A percentile compares a stretch with the other conserved stretches of the same genome.
These are phyloP conservation scores for Bos javanicus DNA, from an alignment of 2,113 vertebrate species.

Conservation along the genomic window DNA sequence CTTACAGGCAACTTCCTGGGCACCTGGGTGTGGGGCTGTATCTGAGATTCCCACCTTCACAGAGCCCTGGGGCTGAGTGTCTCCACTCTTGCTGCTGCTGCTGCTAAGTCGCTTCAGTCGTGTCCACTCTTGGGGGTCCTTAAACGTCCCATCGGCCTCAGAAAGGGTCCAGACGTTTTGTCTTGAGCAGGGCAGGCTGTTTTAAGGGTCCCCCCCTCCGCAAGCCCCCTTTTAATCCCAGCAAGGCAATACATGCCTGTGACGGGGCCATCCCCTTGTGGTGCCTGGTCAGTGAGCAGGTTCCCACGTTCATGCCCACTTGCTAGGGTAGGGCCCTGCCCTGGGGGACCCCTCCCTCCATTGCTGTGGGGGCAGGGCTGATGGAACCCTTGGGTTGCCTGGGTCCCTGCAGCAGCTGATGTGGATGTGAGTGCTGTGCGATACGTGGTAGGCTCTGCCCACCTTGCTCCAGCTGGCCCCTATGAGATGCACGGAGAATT, in stretches of 20 bases:
- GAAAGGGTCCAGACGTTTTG: not conserved
- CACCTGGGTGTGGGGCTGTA: not conserved
- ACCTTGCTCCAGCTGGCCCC: not conserved
- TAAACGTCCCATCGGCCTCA: fast-evolving
- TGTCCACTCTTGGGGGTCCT: not conserved
- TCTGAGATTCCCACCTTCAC: not conserved
- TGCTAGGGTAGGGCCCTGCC: fast-evolving
- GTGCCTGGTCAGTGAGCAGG: no score
- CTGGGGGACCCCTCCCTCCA: fast-evolving
- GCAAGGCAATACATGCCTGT: not conserved
- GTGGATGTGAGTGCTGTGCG: fast-evolving
- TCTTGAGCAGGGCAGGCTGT: not conserved
- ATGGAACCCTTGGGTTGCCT: not conserved
- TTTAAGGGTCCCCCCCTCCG: not conserved
- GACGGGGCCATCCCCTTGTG: not conserved
- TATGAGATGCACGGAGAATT: not conserved
- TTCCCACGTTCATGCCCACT: not conserved
- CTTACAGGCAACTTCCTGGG: not conserved
- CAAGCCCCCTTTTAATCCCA: fast-evolving
- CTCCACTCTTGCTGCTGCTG: not conserved
- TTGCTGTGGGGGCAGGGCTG: fast-evolving
- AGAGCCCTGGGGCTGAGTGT: not conserved
- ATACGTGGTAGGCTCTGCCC: not conserved
- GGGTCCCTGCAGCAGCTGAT: not conserved
- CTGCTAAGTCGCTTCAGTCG: no score